Base-by-base conservation (phyloP, 2,888 invertebrate species). In the Pyrrhia umbra region DNA sequence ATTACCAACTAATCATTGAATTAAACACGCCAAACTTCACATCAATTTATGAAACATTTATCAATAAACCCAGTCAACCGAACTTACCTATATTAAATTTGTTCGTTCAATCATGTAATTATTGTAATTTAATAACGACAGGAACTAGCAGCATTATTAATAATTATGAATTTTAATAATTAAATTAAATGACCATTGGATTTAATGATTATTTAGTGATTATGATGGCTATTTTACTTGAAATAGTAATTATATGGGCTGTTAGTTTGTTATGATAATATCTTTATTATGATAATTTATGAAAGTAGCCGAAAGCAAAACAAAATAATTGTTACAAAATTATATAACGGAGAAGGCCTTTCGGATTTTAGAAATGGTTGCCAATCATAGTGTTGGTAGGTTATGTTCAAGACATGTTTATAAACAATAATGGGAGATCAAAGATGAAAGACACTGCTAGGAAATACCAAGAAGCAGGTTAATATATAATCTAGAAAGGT, bases 51-150 rank as follows among this genome's bases (percentile, higher is more conserved):
- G 39, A 54, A 18, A 56, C 42, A 71, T 50, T 61, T 18, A 49
- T 37, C 6, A 64, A 42, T 42, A 43, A 62, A 18, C 8, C n/a
- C 45, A 25, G 37, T 50, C 15, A 2, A 54, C 56, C 39, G 18
- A 45, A 43, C 10, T n/a, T 25, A 6, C 4, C 13, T 34, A n/a
- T 23, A 54, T 50, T 50, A 23, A 39, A 64, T 58, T 34, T 56
- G 57, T 27, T 37, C 46, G 3, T 15, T 69, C 46, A 49, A 20
- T 52, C 46, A 40, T 69, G 23, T 43, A 59, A 73, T 66, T 39
- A 64, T 40, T 18, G 18, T 40, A 18, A 42, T 52, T 34, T 16
- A 30, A 62, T 51, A 58, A 61, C 16, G 23, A 4, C 30, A 18
- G 13, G 13, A 42, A 20, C 30, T 20, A 15, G 8, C 21, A 25